Conservation (phyloP, 2,797 vertebrate species). For the Philypnodon macrostomus region DNA sequence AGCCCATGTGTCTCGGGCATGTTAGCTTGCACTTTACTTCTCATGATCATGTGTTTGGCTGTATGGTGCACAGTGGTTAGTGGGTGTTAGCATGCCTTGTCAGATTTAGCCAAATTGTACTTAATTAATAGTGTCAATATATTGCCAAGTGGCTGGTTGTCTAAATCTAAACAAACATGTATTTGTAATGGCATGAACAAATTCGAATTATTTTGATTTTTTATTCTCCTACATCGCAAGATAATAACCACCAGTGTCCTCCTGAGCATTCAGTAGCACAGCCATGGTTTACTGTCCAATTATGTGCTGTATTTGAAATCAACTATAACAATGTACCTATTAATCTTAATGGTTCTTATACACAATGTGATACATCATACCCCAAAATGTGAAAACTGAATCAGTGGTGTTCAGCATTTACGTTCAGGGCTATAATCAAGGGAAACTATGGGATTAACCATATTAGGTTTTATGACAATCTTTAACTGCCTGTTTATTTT, state of each 20-base stretch:
- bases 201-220: slow-evolving; percentile 45
- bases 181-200: slow-evolving; percentile 63
- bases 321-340: slow-evolving; percentile 32
- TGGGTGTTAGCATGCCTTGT: slow-evolving; percentile 62
- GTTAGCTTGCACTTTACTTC: slow-evolving; percentile 58
- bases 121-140: slow-evolving; percentile 59
- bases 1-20: slow-evolving; percentile 60
- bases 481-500: slow-evolving; percentile 15
- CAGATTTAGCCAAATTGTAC: slow-evolving; percentile 60
- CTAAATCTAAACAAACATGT: slow-evolving; percentile 51
- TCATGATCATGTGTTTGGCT: slow-evolving; percentile 60
- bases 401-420: slow-evolving; percentile 23
- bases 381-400: slow-evolving; percentile 59
- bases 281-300: slow-evolving; percentile 13
- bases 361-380: slow-evolving; percentile 36
- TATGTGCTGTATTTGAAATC: slow-evolving; percentile 9
- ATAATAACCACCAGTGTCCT: slow-evolving; percentile 13
- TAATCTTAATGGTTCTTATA: slow-evolving; percentile 16
- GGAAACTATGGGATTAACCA: not conserved
- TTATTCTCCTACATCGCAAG: slow-evolving; percentile 23
- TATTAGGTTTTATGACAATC: slow-evolving; percentile 25
- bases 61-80: slow-evolving; percentile 62
- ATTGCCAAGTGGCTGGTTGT: slow-evolving; percentile 45
- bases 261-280: no score
- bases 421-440: slow-evolving; percentile 19